phyloP scores from a whole-genome alignment of 2,888 invertebrate genomes.

The Drosophila rellima region DNA sequence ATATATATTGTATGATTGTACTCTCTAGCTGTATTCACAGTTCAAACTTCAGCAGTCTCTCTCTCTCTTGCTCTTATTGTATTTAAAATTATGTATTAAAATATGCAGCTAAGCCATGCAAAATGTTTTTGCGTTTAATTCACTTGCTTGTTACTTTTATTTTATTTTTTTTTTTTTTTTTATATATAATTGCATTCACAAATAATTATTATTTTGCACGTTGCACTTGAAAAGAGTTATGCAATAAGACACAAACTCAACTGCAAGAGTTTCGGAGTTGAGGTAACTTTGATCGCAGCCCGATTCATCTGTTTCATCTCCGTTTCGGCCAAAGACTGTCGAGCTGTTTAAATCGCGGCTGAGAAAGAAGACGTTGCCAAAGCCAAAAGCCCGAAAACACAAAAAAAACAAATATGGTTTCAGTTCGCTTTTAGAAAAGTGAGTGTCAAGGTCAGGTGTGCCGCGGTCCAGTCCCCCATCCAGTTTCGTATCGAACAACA shows the following conservation, averaged over 20 bases:
- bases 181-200: conserved; percentile 18
- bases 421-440: conserved; percentile 71
- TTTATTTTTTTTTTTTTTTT: background rate
- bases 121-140: conserved; percentile 30
- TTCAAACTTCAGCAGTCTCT: conserved; percentile 18
- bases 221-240: conserved; percentile 66
- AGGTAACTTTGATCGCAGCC: conserved; percentile 37
- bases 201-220: conserved; percentile 44
- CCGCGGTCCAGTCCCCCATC: conserved; percentile 48
- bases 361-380: conserved; percentile 82
- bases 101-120: conserved; percentile 65
- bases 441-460: conserved; percentile 84
- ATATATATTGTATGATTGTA: conserved; percentile 1
- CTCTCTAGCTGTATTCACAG: conserved; percentile 1
- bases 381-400: conserved; percentile 51
- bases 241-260: conserved; percentile 41
- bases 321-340: conserved; percentile 84
- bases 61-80: conserved; percentile 25
- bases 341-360: conserved; percentile 71
- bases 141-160: conserved; percentile 1
- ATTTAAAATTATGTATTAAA: conserved; percentile 66
- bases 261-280: conserved; percentile 34
- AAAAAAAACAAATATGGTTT: conserved; percentile 34
- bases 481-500: conserved; percentile 44
- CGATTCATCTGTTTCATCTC: conserved; percentile 82